Evolutionary conservation across 1,140 invertebrate species (phyloP), one percentile per base, ranked within the genome.

Genomic region (Apis cerana): DNA sequence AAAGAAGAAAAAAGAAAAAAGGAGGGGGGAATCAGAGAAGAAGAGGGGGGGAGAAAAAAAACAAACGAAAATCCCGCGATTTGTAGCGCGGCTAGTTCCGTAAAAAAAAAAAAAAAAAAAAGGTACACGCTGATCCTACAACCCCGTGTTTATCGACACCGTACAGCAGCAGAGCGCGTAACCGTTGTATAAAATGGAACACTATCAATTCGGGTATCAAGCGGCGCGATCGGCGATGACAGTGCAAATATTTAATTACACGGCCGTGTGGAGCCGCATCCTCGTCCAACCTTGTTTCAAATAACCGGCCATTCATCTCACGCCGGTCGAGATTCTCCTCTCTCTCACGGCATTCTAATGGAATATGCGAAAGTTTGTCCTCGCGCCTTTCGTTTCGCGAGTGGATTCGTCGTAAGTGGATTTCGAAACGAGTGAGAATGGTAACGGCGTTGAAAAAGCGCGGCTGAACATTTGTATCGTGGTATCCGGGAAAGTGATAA

Each of bases 211-310:
- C 84, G 61, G 71, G 75, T 89, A 89, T 89, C 82, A 86, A 89
- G 71, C 75, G 79, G 54, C 61, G 83, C 62, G 81, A 89, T 89
- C 78, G 70, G 8, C 72, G 68, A 88, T 84, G 77, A 72, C 74
- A 80, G 58, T 69, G 82, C 88, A 90, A 90, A 89, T 90, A 90
- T 90, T 90, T 90, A 89, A 90, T 90, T 90, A 78, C 86, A 83
- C 75, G 77, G 33, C 33, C 33, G 15, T 27, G 72, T 72, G 61
- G 48, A 61, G 72, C 59, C 71, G 48, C 75, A 69, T 83, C 79
- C 79, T 65, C 61, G 82, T 52, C 64, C 77, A 19, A 59, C 23
- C 23, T 9, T n/a, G 71, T 52, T 62, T 78, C 78, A 69, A 82
- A 85, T 62, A 75, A 78, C 61, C 50, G 23, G 43, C 68, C 58